Evolutionary conservation across 2,797 vertebrate species (phyloP).

Genomic region (Miichthys miiuy): DNA sequence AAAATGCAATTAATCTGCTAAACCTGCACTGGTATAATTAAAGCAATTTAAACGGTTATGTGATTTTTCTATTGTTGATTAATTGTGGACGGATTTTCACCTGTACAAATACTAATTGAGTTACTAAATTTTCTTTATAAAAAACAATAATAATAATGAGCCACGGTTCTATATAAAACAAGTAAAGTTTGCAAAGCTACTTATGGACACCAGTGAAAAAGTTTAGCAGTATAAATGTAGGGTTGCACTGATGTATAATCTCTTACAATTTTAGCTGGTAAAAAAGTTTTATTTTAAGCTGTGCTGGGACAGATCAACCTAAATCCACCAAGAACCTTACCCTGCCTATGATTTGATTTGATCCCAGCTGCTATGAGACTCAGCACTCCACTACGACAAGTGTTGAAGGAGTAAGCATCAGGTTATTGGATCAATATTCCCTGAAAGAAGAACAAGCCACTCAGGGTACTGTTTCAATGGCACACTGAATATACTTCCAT

Average conservation of each 20-base stretch:
- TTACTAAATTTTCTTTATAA: neutral
- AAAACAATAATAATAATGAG: neutral
- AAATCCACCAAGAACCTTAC: constrained; percentile 12
- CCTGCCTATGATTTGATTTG: neutral
- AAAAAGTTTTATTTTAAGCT: neutral
- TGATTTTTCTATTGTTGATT: neutral
- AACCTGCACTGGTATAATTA: neutral
- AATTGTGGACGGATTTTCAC: neutral
- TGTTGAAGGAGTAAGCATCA: neutral
- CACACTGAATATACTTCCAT: neutral
- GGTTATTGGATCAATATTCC: constrained; percentile 17
- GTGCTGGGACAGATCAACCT: neutral
- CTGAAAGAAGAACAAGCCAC: neutral
- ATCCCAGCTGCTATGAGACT: constrained; percentile 8
- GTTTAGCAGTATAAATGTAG: no score
- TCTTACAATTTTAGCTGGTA: neutral
- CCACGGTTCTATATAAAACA: neutral
- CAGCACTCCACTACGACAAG: constrained; percentile 2
- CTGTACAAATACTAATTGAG: neutral
- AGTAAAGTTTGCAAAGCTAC: neutral
- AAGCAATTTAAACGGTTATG: neutral
- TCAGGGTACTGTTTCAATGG: constrained; percentile 5
- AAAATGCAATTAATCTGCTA: neutral
- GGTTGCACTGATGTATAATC: neutral
- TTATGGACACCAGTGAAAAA: neutral